Percentiles rank a stretch among this genome's conserved stretches.
Conservation (phyloP, 2,888 invertebrate species). For the Maniola hyperantus region DNA sequence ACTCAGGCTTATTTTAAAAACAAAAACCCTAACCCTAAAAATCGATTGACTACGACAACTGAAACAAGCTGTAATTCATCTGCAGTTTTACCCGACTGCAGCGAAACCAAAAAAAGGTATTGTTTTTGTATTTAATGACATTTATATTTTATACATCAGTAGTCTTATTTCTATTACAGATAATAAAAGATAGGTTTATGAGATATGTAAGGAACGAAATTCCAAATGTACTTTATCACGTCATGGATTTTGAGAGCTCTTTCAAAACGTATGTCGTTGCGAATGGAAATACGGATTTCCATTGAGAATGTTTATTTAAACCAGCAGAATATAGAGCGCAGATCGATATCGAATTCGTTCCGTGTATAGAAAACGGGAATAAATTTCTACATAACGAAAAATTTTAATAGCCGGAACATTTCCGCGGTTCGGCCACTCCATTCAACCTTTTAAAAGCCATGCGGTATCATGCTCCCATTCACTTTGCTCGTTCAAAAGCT, state of each 20-base stretch:
- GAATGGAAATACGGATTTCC: not conserved
- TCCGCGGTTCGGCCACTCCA: slow-evolving; percentile 23
- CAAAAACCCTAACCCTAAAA: no score
- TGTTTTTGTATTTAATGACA: no score
- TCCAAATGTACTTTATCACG: not conserved
- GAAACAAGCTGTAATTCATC: no score
- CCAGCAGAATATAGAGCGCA: not conserved
- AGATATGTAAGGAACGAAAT: not conserved
- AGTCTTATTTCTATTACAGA: not conserved
- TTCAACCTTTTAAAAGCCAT: slow-evolving; percentile 27
- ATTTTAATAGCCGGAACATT: slow-evolving; percentile 28
- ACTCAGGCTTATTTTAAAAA: no score
- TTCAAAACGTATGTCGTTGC: not conserved
- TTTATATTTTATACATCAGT: no score
- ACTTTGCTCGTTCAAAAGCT: slow-evolving; percentile 23
- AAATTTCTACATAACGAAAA: not conserved
- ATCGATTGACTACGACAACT: no score
- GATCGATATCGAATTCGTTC: not conserved
- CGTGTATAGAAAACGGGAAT: not conserved
- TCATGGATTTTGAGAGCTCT: not conserved
- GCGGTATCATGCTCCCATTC: slow-evolving; percentile 27
- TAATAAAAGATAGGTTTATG: not conserved
- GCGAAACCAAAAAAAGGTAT: no score
- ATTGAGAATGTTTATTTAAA: slow-evolving; percentile 2
- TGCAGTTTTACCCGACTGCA: no score